Percentiles rank a stretch among this genome's conserved stretches.
Conservation (phyloP, 1,140 invertebrate genomes). For the Argopecten irradians region DNA sequence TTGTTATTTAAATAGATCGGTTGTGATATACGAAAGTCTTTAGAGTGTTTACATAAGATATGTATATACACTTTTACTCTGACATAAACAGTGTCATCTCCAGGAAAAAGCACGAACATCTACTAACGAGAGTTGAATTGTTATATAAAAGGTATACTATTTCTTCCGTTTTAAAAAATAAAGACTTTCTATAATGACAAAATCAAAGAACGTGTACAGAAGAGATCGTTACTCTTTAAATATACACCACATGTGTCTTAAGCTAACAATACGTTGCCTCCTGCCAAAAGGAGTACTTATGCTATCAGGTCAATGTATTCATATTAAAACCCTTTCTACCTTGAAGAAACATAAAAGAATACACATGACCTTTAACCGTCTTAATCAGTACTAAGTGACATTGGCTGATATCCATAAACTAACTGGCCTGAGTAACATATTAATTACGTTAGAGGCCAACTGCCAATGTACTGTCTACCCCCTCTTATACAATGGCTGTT, state of each 20-base stretch:
- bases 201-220: too few species aligned
- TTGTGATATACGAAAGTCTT: background rate
- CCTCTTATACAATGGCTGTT: background rate
- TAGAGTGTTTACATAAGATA: background rate
- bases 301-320: background rate
- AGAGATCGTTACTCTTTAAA: too few species aligned
- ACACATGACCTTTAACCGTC: background rate
- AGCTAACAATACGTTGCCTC: background rate
- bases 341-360: background rate
- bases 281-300: background rate
- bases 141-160: too few species aligned
- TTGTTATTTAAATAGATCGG: background rate
- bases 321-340: background rate
- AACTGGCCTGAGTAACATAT: background rate
- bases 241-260: too few species aligned
- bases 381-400: conserved; percentile 16
- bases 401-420: background rate
- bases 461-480: conserved; percentile 7
- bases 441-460: background rate
- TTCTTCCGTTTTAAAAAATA: too few species aligned
- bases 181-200: too few species aligned
- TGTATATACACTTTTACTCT: background rate
- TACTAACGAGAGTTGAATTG: too few species aligned
- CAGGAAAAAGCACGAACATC: too few species aligned
- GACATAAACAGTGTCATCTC: background rate